Evolutionary conservation across 2,113 vertebrate genomes (phyloP), one percentile per base, ranked within the genome.

Genomic region (Ammodytes dubius): DNA sequence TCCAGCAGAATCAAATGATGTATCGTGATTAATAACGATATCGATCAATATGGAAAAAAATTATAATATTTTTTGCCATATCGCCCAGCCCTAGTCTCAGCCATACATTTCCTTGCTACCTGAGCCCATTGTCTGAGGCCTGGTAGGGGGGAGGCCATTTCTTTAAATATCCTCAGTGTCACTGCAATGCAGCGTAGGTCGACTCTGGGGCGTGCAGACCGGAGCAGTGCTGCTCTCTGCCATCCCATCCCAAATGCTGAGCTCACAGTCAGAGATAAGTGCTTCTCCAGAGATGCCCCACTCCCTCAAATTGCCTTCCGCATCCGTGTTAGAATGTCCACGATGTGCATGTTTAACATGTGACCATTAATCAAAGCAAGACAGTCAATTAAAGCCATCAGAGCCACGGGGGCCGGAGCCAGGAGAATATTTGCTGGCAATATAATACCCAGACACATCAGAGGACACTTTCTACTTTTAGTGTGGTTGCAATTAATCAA

Each of bases 301-400:
- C 80, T 81, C 49, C 73, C 87, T 89, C 75, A 93, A 94, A 94
- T 90, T 92, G 86, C 90, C 88, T 83, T 88, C 74, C 81, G 90
- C 87, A 93, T 94, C 92, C 93, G 93, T 93, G 89, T 91, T 88
- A 92, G 89, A 90, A 91, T 91, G 93, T 94, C 92, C 86, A 63
- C 88, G 94, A 96, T 93, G 95, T 94, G 96, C 96, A 97, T 97
- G 96, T 93, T 94, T 93, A 95, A 94, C 89, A 91, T 92, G 90
- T 93, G 90, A 93, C 92, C 94, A 95, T 96, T 95, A 95, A 95
- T 96, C 95, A 95, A 91, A 93, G 76, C 11, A 4, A 91, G 92
- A 92, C 92, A 95, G 92, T 94, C 94, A 95, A 95, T 95, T 95
- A 94, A 91, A 87, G 87, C 87, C 87, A 95, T 92, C 90, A 91